phyloP scores from a whole-genome alignment of 2,888 invertebrate species.

The Hypsopygia costalis region DNA sequence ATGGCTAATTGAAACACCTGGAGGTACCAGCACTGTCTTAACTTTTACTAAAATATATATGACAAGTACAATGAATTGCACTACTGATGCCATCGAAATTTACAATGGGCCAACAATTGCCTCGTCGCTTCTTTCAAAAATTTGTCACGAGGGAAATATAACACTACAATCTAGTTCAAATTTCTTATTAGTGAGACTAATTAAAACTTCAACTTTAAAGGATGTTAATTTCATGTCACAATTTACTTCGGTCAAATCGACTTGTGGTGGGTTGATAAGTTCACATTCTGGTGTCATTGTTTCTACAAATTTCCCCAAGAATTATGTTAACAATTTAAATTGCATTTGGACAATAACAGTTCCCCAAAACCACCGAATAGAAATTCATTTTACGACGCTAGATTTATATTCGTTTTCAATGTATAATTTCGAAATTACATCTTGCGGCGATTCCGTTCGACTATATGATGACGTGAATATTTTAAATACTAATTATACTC shows the following conservation, averaged over 20 bases:
- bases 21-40: conserved; percentile 84
- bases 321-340: conserved; percentile 86
- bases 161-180: conserved; percentile 83
- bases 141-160: conserved; percentile 78
- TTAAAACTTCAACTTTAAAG: conserved; percentile 75
- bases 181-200: conserved; percentile 85
- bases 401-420: conserved; percentile 68
- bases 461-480: conserved; percentile 49
- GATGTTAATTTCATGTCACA: conserved; percentile 83
- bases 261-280: conserved; percentile 88
- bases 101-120: conserved; percentile 83
- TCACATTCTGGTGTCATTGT: conserved; percentile 83
- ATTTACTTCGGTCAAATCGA: conserved; percentile 51
- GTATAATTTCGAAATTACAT: conserved; percentile 68
- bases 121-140: conserved; percentile 77
- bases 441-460: conserved; percentile 47
- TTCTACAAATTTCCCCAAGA: conserved; percentile 91
- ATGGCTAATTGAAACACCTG: conserved; percentile 86
- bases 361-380: conserved; percentile 83
- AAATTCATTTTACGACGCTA: conserved; percentile 85
- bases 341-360: conserved; percentile 90
- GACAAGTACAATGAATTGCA: conserved; percentile 78
- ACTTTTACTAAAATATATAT: conserved; percentile 83
- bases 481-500: conserved; percentile 63
- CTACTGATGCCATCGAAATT: conserved; percentile 82